Evolutionary conservation across 1,140 invertebrate genomes (phyloP).

Genomic region (Drosophila simulans): DNA sequence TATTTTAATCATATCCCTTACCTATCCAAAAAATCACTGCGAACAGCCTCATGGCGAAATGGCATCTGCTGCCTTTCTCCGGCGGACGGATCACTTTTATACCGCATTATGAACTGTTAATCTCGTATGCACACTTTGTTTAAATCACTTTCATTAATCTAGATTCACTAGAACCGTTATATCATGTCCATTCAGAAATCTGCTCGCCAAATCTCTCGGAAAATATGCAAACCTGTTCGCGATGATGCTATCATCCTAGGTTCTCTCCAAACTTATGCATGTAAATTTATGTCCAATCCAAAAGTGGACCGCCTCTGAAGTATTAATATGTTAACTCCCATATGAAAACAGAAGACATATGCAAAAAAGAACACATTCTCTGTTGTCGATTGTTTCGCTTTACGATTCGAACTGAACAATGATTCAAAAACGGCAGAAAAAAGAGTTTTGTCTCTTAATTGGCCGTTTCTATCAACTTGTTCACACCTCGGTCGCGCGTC

Average conservation of each 20-base stretch:
- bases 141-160: conserved; percentile 70
- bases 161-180: conserved; percentile 72
- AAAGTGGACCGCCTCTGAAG: conserved; percentile 40
- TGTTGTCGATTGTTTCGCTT: conserved; percentile 21
- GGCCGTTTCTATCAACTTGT: conserved; percentile 38
- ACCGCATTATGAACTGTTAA: conserved; percentile 43
- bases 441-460: conserved; percentile 50
- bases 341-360: conserved; percentile 9
- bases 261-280: conserved; percentile 41
- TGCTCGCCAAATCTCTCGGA: conserved; percentile 32
- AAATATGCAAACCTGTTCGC: conserved; percentile 29
- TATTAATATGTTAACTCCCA: conserved; percentile 19
- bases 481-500: conserved; percentile 45
- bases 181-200: conserved; percentile 56
- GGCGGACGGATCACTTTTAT: conserved; percentile 56
- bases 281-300: conserved; percentile 36
- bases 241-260: conserved; percentile 23
- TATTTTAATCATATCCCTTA: conserved; percentile 23
- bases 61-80: conserved; percentile 51
- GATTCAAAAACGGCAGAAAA: conserved; percentile 23
- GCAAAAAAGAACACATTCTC: conserved; percentile 37
- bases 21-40: conserved; percentile 49
- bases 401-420: conserved; percentile 14
- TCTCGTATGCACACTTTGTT: conserved; percentile 35
- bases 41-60: conserved; percentile 56